Percentiles rank a stretch among this genome's conserved stretches.
Conservation (phyloP, 2,888 invertebrate genomes). For the Torymus tubicola region DNA sequence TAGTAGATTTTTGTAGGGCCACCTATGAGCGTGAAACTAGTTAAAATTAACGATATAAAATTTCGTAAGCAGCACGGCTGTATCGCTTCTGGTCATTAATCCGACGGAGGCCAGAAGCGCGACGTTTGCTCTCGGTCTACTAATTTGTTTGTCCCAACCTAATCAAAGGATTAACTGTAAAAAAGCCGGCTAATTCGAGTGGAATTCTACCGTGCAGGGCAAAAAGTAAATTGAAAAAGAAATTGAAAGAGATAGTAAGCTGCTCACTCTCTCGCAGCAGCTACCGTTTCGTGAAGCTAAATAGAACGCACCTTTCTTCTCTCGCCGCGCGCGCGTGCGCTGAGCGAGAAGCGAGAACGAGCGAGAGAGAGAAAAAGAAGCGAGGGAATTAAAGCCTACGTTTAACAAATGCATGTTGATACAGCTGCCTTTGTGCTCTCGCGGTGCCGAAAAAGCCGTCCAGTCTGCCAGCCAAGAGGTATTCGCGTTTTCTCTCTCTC, state of each 20-base stretch:
- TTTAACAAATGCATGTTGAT: slow-evolving; percentile 70
- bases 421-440: slow-evolving; percentile 68
- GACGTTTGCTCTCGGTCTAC: no score
- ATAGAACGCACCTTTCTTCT: slow-evolving; percentile 41
- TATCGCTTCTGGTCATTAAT: no score
- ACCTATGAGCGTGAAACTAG: no score
- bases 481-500: slow-evolving; percentile 5
- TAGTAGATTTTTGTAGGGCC: no score
- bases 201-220: slow-evolving; percentile 3
- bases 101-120: no score
- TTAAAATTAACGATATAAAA: no score
- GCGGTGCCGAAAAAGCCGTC: slow-evolving; percentile 36
- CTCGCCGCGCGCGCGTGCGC: slow-evolving; percentile 21
- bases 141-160: no score
- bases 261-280: not conserved
- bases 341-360: not conserved
- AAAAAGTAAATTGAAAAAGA: not conserved
- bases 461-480: no score
- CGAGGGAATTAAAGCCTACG: slow-evolving; percentile 65
- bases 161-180: not conserved
- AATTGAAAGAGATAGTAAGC: slow-evolving; percentile 1
- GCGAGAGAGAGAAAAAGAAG: slow-evolving; percentile 53
- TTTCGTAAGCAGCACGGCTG: no score
- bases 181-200: not conserved
- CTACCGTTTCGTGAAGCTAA: slow-evolving; percentile 18